Evolutionary conservation across 2,113 vertebrate genomes (phyloP), one percentile per base, ranked within the genome.

Genomic region (Microtus richardsoni): DNA sequence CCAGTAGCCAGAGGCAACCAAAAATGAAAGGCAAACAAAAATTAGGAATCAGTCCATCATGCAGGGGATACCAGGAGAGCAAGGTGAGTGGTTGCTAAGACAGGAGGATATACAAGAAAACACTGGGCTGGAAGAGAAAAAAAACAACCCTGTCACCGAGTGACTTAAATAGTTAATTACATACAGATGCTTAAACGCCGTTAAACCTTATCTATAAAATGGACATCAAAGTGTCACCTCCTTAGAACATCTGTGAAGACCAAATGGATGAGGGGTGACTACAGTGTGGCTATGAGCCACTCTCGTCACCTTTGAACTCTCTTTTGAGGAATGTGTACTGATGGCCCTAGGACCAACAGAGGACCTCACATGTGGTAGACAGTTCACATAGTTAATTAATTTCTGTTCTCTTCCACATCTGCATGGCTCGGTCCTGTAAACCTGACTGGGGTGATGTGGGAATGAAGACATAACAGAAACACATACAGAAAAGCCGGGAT

Each of bases 171-270:
- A 74, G 77, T 3, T 52, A 41, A n/a, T 33, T 84, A 16, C 28
- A 16, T 11, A 30, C 2, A 60, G 17, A 30, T 21, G 39, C 12
- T 87, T 75, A 41, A 93, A 83, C 3, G 30, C 78, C 33, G 7
- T 24, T 28, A 47, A 92, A 33, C n/a, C 41, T 94, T 33, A 58
- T 24, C 87, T 96, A 41, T 68, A 74, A 79, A 94, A 82, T 54
- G 39, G 1, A 22, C 75, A 75, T 44, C 19, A 26, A 30, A 80
- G 70, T 22, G 21, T 36, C 73, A 62, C 24, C 10, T 82, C 19
- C 2, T 52, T 66, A 70, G 64, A 68, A 16, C 17, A 21, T 87
- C 30, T 24, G 7, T 39, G 22, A 89, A 64, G 73, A 49, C 36
- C 33, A 52, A 85, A 54, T 70, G 71, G 64, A 64, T 12, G n/a